Base-by-base conservation (phyloP, 2,113 vertebrate genomes). In the Aix galericulata region DNA sequence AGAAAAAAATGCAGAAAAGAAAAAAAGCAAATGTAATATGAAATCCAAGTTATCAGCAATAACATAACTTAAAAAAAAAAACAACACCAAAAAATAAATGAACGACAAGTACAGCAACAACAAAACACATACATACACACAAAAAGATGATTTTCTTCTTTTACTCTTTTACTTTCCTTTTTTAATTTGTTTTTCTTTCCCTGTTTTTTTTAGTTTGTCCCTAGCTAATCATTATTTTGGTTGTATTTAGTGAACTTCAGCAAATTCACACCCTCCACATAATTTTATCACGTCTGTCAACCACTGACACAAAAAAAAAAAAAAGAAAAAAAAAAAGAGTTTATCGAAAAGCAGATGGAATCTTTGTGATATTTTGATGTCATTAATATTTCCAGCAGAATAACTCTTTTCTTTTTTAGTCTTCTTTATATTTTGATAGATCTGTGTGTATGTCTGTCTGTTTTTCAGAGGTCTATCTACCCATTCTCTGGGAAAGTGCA, bases 321-420 rank as follows among this genome's bases (percentile, higher is more conserved):
- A 88, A 86, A 42, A 14, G 86, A 42, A 72, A 88, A 72, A 88
- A 82, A 18, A n/a, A 16, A 76, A 5, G 32, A 50, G 6, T 75
- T 83, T 86, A 93, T 93, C 86, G 68, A 93, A 74, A 90, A 94
- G 4, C 59, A 91, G 55, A 62, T 55, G 48, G 58, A 81, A 72
- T 62, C 1, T 36, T 53, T 21, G 27, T 79, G 17, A 17, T 76
- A 40, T 82, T 90, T n/a, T 48, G 53, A 72, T 86, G 74, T 53
- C 82, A 75, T 85, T 78, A 86, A 60, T 75, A 91, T 86, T 84
- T 89, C 17, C 29, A 93, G 4, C 14, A 69, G 27, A 73, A 72
- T 5, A 71, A 1, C 2, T 76, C 4, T 38, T 44, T 42, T 48
- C 48, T 22, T 23, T 48, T 11, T 50, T 50, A 36, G 36, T 27